phyloP scores from a whole-genome alignment of 2,113 vertebrate genomes.

The Python bivittatus region DNA sequence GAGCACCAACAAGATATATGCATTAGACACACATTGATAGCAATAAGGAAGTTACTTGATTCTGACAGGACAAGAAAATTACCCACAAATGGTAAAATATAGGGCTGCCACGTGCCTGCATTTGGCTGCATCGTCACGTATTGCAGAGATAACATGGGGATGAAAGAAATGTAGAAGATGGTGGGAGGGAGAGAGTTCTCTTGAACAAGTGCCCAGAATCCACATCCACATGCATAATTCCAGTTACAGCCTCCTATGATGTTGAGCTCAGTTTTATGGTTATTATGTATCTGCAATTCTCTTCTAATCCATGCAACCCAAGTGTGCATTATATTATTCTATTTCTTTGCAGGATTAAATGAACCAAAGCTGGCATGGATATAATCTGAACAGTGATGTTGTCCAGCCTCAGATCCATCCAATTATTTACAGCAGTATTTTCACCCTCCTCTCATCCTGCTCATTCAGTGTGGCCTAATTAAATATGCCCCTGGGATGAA shows the following conservation, averaged over 20 bases:
- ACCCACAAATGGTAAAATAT: conserved; percentile 52
- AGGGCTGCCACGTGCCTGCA: conserved; percentile 32
- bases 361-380: background rate
- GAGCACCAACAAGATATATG: conserved; percentile 50
- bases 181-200: conserved; percentile 27
- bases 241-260: background rate
- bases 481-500: background rate
- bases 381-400: conserved; percentile 25
- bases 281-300: background rate
- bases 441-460: background rate
- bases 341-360: conserved; percentile 17
- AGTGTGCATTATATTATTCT: background rate
- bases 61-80: conserved; percentile 65
- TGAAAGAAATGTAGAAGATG: conserved; percentile 21
- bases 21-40: conserved; percentile 59
- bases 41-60: conserved; percentile 51
- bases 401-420: background rate
- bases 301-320: background rate
- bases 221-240: conserved; percentile 4
- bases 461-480: background rate
- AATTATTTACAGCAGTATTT: background rate
- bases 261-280: background rate
- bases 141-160: conserved; percentile 37
- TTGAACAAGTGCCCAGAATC: background rate
- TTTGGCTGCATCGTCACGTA: conserved; percentile 29